These are phyloP conservation scores for Rutilus rutilus DNA, from an alignment of 2,113 vertebrate species.

Conservation along the genomic window DNA sequence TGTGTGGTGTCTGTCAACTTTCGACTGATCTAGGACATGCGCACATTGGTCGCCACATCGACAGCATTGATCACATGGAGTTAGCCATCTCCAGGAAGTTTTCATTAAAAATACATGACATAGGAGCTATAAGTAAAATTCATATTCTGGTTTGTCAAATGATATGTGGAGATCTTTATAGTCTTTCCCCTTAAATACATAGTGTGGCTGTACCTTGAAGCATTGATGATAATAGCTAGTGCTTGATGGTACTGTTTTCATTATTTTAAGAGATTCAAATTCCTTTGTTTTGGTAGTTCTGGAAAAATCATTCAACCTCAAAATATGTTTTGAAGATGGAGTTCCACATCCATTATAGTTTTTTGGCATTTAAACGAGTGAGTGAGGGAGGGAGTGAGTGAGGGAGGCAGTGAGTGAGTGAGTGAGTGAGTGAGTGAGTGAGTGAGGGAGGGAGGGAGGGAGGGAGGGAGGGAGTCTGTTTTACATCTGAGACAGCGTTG, in stretches of 20 bases:
- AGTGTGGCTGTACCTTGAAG: not conserved
- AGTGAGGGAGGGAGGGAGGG: no score
- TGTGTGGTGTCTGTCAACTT: slow-evolving; percentile 70
- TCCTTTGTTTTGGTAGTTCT: no score
- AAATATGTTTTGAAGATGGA: no score
- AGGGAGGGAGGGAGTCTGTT: no score
- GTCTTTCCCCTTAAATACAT: not conserved
- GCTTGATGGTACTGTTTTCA: no score
- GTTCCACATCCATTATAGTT: no score
- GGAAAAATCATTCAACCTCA: no score
- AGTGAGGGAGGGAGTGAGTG: no score
- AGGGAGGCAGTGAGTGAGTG: no score
- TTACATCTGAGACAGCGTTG: not conserved
- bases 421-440: no score
- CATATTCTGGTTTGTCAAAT: not conserved
- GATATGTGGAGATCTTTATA: not conserved
- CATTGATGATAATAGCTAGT: not conserved
- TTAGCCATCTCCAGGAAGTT: not conserved
- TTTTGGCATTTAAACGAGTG: no score
- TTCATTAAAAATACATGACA: not conserved
- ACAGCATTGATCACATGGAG: not conserved
- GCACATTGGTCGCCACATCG: slow-evolving; percentile 43
- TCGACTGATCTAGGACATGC: slow-evolving; percentile 59
- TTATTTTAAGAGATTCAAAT: no score
- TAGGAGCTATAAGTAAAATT: not conserved